These are phyloP conservation scores for Cremastobaeus sp. DNA, from an alignment of 2,888 invertebrate genomes.

Conservation along the genomic window DNA sequence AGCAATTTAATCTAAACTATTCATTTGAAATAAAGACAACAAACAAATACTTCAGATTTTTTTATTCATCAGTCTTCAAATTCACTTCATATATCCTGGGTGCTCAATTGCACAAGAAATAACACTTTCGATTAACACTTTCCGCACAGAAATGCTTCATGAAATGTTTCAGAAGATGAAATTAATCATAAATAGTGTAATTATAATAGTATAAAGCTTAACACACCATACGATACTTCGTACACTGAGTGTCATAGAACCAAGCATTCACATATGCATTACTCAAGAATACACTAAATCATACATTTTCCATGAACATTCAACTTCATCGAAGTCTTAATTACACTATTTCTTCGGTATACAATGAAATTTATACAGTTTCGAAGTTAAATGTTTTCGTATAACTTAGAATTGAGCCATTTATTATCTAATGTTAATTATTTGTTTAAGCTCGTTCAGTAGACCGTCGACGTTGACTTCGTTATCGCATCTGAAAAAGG, in stretches of 20 bases:
- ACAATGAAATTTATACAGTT: constrained; percentile 53
- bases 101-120: constrained; percentile 20
- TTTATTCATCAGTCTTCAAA: constrained; percentile 59
- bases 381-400: constrained; percentile 38
- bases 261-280: constrained; percentile 48
- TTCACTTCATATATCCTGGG: constrained; percentile 44
- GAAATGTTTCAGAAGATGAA: constrained; percentile 37
- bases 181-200: constrained; percentile 51
- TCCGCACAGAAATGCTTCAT: constrained; percentile 14
- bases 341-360: constrained; percentile 54
- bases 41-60: constrained; percentile 12
- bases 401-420: constrained; percentile 55
- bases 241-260: constrained; percentile 44
- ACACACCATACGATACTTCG: constrained; percentile 49
- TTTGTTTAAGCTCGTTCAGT: constrained; percentile 44
- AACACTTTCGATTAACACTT: constrained; percentile 9
- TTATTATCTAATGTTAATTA: constrained; percentile 47
- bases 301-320: constrained; percentile 53
- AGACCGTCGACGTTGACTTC: constrained; percentile 20
- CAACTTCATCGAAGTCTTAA: constrained; percentile 43
- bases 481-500: constrained; percentile 31
- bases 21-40: too few relatives aligned
- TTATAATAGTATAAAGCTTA: constrained; percentile 39
- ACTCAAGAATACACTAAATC: constrained; percentile 44
- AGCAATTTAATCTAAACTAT: too few relatives aligned